Evolutionary conservation across 2,888 invertebrate species (phyloP).

Genomic region (Cremastinae sp.): DNA sequence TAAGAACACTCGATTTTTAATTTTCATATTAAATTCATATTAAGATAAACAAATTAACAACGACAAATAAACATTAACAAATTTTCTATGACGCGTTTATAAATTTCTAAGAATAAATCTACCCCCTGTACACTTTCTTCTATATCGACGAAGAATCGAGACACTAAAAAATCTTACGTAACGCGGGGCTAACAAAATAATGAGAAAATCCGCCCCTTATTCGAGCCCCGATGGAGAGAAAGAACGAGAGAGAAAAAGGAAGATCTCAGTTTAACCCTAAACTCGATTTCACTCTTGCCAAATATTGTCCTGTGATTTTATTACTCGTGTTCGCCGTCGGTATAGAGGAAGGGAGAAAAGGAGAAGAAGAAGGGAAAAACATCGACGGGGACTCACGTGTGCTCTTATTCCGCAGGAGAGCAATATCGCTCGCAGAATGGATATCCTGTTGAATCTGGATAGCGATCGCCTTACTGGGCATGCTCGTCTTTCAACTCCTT

Average conservation of each 20-base stretch:
- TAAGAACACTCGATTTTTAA: no score
- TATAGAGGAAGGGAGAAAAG: no score
- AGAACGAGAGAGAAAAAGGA: no score
- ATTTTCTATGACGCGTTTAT: no score
- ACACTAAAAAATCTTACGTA: no score
- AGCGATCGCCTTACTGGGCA: slow-evolving; percentile 55
- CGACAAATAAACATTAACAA: no score
- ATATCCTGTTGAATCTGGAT: slow-evolving; percentile 73
- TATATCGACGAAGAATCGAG: no score
- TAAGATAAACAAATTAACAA: no score
- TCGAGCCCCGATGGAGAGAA: slow-evolving; percentile 68
- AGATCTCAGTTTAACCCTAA: slow-evolving; percentile 57
- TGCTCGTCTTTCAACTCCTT: slow-evolving; percentile 52
- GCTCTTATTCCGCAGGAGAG: slow-evolving; percentile 30
- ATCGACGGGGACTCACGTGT: slow-evolving; percentile 49
- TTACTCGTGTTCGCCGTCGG: slow-evolving; percentile 36
- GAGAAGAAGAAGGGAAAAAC: slow-evolving; percentile 39
- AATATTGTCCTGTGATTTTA: slow-evolving; percentile 37
- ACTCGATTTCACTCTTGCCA: slow-evolving; percentile 43
- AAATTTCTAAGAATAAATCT: no score
- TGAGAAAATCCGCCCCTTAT: slow-evolving; percentile 76
- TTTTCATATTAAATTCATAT: no score
- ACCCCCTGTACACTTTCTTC: no score
- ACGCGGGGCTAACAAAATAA: slow-evolving; percentile 74
- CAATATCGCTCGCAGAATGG: slow-evolving; percentile 76